These are phyloP conservation scores for Toxotes jaculatrix DNA, from an alignment of 2,113 vertebrate genomes.

Conservation along the genomic window DNA sequence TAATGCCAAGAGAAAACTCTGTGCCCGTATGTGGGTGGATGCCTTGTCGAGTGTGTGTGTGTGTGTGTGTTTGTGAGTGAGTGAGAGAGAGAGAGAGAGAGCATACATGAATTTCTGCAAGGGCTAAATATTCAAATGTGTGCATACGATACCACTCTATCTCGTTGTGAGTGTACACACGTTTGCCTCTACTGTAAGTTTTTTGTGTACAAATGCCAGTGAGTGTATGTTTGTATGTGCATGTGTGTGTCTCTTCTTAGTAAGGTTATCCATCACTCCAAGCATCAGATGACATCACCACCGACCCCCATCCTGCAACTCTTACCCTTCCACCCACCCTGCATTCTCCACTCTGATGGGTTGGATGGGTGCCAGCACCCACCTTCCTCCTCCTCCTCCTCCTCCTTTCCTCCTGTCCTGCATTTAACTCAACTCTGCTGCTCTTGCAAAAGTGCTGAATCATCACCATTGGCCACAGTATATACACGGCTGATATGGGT, in stretches of 20 bases:
- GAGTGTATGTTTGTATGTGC: neutral
- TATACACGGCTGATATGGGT: slow-evolving; percentile 67
- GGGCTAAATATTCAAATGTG: slow-evolving; percentile 33
- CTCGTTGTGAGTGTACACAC: neutral
- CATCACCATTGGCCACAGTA: slow-evolving; percentile 65
- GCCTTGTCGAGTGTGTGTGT: slow-evolving; percentile 13
- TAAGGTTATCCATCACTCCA: slow-evolving; percentile 77
- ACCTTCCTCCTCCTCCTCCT: slow-evolving; percentile 49
- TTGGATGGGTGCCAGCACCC: slow-evolving; percentile 68
- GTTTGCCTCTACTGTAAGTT: slow-evolving; percentile 38
- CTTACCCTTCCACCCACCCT: slow-evolving; percentile 65
- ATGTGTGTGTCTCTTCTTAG: slow-evolving; percentile 13
- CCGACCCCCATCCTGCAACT: slow-evolving; percentile 64
- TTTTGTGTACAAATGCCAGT: slow-evolving; percentile 33
- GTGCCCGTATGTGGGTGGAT: slow-evolving; percentile 63
- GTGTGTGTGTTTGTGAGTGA: slow-evolving; percentile 10
- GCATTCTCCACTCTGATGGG: slow-evolving; percentile 66
- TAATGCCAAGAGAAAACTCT: slow-evolving; percentile 77
- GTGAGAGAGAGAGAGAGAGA: neutral
- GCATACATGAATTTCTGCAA: slow-evolving; percentile 17
- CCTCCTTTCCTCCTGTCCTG: slow-evolving; percentile 47
- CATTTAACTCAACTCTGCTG: slow-evolving; percentile 64
- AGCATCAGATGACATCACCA: slow-evolving; percentile 75
- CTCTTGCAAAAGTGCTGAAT: slow-evolving; percentile 76
- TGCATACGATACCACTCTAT: neutral